Evolutionary conservation across 1,140 invertebrate species (phyloP).

Genomic region (Ericerus pela): DNA sequence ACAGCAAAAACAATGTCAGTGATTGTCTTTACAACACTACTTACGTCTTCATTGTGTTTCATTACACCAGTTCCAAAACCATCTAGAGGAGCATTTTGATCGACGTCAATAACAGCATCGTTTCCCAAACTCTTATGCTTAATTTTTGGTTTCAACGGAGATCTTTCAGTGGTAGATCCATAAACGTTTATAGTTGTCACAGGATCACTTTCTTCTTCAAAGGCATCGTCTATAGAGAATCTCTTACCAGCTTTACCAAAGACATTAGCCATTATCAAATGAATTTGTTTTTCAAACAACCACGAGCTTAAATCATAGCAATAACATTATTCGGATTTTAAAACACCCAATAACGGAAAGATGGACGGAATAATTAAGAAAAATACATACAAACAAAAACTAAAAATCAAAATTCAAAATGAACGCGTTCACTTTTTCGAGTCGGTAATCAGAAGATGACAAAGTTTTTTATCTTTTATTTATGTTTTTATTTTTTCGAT

Average conservation of each 20-base stretch:
- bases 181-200: conserved; percentile 48
- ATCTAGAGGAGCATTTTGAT: conserved; percentile 14
- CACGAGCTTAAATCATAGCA: no score
- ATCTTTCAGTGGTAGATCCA: conserved; percentile 46
- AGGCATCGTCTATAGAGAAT: conserved; percentile 67
- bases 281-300: no score
- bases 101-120: conserved; percentile 14
- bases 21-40: conserved; percentile 4
- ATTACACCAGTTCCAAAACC: conserved; percentile 19
- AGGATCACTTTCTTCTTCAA: conserved; percentile 64
- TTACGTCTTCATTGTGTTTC: conserved; percentile 26
- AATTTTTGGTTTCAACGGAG: conserved; percentile 32
- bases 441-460: no score
- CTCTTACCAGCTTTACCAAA: conserved; percentile 32
- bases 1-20: background rate
- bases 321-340: no score
- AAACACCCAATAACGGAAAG: no score
- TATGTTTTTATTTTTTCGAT: no score
- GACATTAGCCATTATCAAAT: conserved; percentile 4
- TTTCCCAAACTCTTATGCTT: conserved; percentile 20
- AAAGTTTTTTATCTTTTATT: no score
- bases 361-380: no score
- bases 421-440: no score
- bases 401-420: no score
- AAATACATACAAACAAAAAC: no score